Percentiles rank a stretch among this genome's conserved stretches.
Evolutionary conservation across 2,113 vertebrate genomes (phyloP).

Genomic region (Lepus timidus): DNA sequence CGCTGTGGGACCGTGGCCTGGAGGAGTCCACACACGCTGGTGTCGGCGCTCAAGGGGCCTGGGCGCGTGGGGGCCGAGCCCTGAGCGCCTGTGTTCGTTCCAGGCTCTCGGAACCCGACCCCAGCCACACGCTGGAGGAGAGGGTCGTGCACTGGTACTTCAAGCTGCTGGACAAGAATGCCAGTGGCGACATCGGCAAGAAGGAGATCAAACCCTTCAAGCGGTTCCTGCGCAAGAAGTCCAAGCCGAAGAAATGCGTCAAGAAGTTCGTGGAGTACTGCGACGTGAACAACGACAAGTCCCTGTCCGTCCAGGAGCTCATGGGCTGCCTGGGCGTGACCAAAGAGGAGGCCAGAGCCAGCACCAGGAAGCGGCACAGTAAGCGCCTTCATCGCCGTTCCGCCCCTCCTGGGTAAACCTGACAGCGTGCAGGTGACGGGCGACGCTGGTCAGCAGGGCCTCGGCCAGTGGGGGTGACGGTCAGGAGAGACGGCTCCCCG

Average conservation of each 20-base stretch:
- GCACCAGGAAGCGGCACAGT: constrained; percentile 85
- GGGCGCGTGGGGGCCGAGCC: too few relatives aligned
- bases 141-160: constrained; percentile 99
- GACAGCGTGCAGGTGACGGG: too few relatives aligned
- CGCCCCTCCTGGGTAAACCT: too few relatives aligned
- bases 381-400: constrained; percentile 64
- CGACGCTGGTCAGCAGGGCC: too few relatives aligned
- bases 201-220: constrained; percentile 99
- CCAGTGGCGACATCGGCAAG: constrained; percentile 96
- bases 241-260: constrained; percentile 98
- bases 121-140: constrained; percentile 97
- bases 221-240: constrained; percentile 96
- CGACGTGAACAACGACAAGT: constrained; percentile 95
- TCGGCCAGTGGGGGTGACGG: too few relatives aligned
- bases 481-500: too few relatives aligned
- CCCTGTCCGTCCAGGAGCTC: constrained; percentile 95
- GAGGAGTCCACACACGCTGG: rapidly evolving
- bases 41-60: too few relatives aligned
- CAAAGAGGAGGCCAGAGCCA: constrained; percentile 92
- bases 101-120: constrained; percentile 96
- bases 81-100: constrained; percentile 1
- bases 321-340: constrained; percentile 96
- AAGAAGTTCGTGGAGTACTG: constrained; percentile 99
- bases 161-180: constrained; percentile 95
- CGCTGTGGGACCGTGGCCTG: rapidly evolving